These are phyloP conservation scores for Cataglyphis livida DNA, from an alignment of 2,888 invertebrate genomes.

Conservation along the genomic window DNA sequence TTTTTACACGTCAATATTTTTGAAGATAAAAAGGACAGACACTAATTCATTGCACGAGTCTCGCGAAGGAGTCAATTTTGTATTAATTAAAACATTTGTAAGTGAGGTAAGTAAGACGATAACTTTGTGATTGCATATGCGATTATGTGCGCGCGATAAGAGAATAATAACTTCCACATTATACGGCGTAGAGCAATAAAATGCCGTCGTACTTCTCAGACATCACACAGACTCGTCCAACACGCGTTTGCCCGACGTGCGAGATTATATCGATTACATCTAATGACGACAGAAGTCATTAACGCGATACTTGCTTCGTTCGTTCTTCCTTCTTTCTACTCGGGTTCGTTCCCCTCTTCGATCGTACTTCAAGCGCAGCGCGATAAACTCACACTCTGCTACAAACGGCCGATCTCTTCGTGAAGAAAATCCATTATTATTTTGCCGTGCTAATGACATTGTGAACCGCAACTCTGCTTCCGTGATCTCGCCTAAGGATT, in stretches of 20 bases:
- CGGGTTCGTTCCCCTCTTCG: constrained; percentile 34
- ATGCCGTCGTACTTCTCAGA: constrained; percentile 14
- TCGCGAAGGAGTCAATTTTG: not conserved
- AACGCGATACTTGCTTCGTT: constrained; percentile 22
- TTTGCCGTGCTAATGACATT: constrained; percentile 54
- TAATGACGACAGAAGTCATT: constrained; percentile 46
- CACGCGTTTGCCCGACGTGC: constrained; percentile 10
- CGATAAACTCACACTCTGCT: constrained; percentile 13
- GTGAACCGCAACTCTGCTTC: constrained; percentile 53
- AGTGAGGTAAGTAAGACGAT: not conserved
- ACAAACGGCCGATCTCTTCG: constrained; percentile 13
- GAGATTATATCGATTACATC: constrained; percentile 49
- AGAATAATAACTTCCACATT: constrained; percentile 40
- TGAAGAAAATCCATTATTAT: constrained; percentile 44
- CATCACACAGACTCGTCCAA: constrained; percentile 18
- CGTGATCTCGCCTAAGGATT: constrained; percentile 61
- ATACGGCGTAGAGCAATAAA: not conserved
- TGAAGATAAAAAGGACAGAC: not conserved
- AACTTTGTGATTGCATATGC: not conserved
- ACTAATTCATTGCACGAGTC: not conserved
- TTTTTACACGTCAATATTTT: not conserved
- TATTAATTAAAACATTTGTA: constrained; percentile 7
- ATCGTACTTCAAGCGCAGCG: not conserved
- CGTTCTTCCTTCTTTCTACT: constrained; percentile 22
- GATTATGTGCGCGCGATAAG: constrained; percentile 29